Base-by-base conservation (phyloP, 1,140 invertebrate species). In the Eubasilissa regina region DNA sequence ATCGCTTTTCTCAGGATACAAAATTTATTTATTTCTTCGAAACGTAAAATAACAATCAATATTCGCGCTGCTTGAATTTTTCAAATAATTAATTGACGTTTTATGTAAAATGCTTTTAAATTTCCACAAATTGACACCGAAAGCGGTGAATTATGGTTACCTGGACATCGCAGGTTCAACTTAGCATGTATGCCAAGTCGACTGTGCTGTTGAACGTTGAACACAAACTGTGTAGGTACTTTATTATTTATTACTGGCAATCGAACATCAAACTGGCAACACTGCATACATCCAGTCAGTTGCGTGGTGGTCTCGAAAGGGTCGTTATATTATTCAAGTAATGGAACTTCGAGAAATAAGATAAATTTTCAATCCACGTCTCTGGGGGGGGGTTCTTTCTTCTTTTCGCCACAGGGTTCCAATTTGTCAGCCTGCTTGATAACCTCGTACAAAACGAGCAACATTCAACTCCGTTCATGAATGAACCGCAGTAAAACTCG, bases 401-500 rank as follows among this genome's bases (percentile, higher is more conserved):
- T 21, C 21, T 21, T 43, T 62, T 62, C 6, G 8, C 10, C 25
- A 12, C 3, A 62, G 19, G 19, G 19, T 11, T 62, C 10, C 11
- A 62, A 7, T 62, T 62, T 35, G 58, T 25, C 25, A 12, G 1
- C 58, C 8, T 13, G 25, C 10, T 35, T 9, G 58, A 11, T 21
- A 45, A 60, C 12, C 19, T 58, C 11, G 47, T 12, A 17, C n/a
- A 35, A 53, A 73, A 45, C 47, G 0, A 45, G 21, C 66, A 64
- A 70, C 70, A 58, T 56, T 75, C 55, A 58, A 17, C 44, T 19
- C 74, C 25, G 58, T 76, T 64, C 47, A 76, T 76, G 74, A 76
- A 76, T 76, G 74, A 76, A 64, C 25, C 58, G 56, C 43, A 58
- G 11, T 76, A 64, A 76, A 76, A 76, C 56, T 56, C 35, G 74